Evolutionary conservation across 2,797 vertebrate genomes (phyloP).

Genomic region (Meda fulgida): DNA sequence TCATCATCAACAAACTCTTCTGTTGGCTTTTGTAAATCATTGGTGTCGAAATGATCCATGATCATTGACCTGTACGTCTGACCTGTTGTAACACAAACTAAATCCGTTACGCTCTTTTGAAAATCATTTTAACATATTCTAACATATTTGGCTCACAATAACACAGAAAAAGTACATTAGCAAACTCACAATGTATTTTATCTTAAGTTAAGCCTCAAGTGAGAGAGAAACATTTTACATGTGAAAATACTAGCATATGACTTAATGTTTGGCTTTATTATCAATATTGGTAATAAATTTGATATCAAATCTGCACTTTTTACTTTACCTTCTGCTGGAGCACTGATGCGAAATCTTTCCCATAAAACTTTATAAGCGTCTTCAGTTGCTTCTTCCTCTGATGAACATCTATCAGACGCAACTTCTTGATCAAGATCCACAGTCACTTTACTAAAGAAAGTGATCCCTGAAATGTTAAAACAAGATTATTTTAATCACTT

Average conservation of each 20-base stretch:
- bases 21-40: constrained; percentile 34
- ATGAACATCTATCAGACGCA: background rate
- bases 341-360: constrained; percentile 38
- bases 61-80: constrained; percentile 42
- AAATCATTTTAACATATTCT: background rate
- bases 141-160: background rate
- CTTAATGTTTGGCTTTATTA: background rate
- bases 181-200: background rate
- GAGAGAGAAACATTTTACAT: background rate
- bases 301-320: background rate
- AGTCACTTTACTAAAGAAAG: constrained; percentile 58
- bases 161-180: background rate
- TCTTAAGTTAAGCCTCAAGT: background rate
- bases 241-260: background rate
- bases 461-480: constrained; percentile 38
- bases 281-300: background rate
- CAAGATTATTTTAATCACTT: background rate
- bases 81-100: constrained; percentile 44
- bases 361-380: constrained; percentile 60
- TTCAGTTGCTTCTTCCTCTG: constrained; percentile 54
- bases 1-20: constrained; percentile 32
- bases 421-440: constrained; percentile 50
- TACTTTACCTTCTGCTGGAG: constrained; percentile 47
- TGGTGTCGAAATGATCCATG: constrained; percentile 48
- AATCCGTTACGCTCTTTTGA: background rate